Base-by-base conservation (phyloP, 35 echinoderm and acorn worm genomes). In the Strongylocentrotus purpuratus region DNA sequence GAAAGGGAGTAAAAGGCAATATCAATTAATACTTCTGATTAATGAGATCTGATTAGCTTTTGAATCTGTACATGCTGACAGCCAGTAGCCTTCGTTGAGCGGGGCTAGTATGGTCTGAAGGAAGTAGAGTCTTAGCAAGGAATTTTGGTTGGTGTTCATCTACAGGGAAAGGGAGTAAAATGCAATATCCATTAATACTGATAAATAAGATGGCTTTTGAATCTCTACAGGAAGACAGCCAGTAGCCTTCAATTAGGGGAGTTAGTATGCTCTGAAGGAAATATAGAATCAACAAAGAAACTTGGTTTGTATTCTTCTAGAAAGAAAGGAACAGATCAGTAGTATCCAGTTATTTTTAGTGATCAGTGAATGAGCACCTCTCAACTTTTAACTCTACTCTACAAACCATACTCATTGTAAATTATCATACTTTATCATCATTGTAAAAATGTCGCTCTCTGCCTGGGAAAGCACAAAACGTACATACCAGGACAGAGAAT, bases 41-140 rank as follows among this genome's bases (percentile, higher is more conserved):
- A n/a, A n/a, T n/a, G n/a, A n/a, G n/a, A n/a, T n/a, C n/a, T n/a
- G n/a, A n/a, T n/a, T n/a, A n/a, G n/a, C n/a, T n/a, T n/a, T n/a
- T n/a, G n/a, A n/a, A n/a, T n/a, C n/a, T n/a, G n/a, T n/a, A n/a
- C 97, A 97, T 1, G 91, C 88, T 7, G 97, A 97, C 48, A 99
- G 89, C 98, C 98, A 99, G 47, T 99, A 99, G 18, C 98, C 97
- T 33, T 99, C 98, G 31, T 97, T 94, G 1, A 97, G 61, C 46
- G 98, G 98, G 46, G 96, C 98, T n/a, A 99, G 86, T 28, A 99
- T 96, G 31, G 55, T 96, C 95, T 99, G 98, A 58, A 99, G 88
- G 88, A 97, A 99, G 45, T 92, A 94, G 50, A 99, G 92, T 86
- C 95, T 95, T 22, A 95, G 90, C 48, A 97, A 48, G 59, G 88